Evolutionary conservation across 2,888 invertebrate genomes (phyloP).

Genomic region (Scaeva pyrastri): DNA sequence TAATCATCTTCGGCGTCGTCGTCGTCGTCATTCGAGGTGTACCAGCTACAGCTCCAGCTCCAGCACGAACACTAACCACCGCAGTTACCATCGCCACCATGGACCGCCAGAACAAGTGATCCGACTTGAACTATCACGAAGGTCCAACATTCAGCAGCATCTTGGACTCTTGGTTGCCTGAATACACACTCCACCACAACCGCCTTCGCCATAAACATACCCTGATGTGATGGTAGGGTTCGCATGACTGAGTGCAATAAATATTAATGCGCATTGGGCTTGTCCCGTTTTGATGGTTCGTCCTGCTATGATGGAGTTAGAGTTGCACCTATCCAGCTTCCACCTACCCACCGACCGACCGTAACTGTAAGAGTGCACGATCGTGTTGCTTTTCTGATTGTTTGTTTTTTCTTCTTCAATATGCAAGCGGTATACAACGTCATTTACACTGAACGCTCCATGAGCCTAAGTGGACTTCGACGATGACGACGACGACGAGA

Average conservation of each 20-base stretch:
- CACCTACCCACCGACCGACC: not conserved
- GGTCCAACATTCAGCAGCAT: conserved; percentile 9
- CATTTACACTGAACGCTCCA: conserved; percentile 33
- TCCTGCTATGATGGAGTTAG: conserved; percentile 6
- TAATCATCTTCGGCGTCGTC: conserved; percentile 59
- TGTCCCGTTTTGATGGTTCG: conserved; percentile 18
- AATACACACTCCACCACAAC: conserved; percentile 13
- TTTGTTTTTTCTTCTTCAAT: conserved; percentile 3
- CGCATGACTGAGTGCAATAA: conserved; percentile 74
- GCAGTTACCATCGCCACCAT: not conserved
- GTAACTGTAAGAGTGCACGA: conserved; percentile 28
- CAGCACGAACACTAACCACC: not conserved
- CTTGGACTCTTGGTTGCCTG: conserved; percentile 15
- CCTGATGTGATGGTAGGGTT: conserved; percentile 18
- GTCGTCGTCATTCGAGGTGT: conserved; percentile 29
- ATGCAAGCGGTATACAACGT: conserved; percentile 3
- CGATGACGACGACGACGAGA: not conserved
- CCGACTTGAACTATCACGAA: conserved; percentile 43
- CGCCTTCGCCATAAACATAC: conserved; percentile 16
- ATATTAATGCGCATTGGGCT: conserved; percentile 64
- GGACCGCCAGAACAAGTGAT: conserved; percentile 54
- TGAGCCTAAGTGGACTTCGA: conserved; percentile 16
- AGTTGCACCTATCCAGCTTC: conserved; percentile 8
- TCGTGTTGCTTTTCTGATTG: conserved; percentile 45
- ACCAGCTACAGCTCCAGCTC: too few relatives aligned